Base-by-base conservation (phyloP, 2,888 invertebrate genomes). In the Epinotia ramella region DNA sequence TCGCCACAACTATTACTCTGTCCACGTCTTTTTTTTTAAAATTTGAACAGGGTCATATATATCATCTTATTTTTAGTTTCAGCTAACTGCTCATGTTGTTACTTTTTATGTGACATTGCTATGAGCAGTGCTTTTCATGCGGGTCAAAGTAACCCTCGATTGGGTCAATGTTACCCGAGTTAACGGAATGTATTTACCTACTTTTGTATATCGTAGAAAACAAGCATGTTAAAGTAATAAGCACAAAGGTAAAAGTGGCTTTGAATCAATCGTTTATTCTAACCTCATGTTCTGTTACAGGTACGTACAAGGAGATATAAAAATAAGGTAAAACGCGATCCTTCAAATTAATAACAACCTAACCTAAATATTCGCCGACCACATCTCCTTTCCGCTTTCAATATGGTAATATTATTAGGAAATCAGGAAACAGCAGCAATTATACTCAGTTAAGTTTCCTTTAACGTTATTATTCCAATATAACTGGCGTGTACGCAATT, bases 361-460 rank as follows among this genome's bases (percentile, higher is more conserved):
- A 57, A 73, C 77, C 77, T 60, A 75, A 77, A 78, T 80, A 76
- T 63, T 78, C 79, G 65, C 59, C 20, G 63, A 77, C 78, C 80
- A 77, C 28, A 80, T 80, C 79, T 80, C 80, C 80, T 79, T 60
- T 73, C 68, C 73, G 69, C 73, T 56, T 67, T 66, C 40, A 9
- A 66, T 76, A 67, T 57, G 66, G 16, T 67, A 75, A 60, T 63
- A 59, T 66, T 72, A 85, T 87, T 87, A 80, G 80, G 86, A 84
- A 86, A 87, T 85, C 83, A 86, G 88, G 87, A 89, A 88, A 85
- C 80, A 78, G 77, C 79, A 72, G 78, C 79, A 78, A 80, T 82
- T 70, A 78, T 63, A 73, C 77, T 28, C 18, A 18, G 62, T 57
- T 65, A 72, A 64, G 56, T 76, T 76, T 72, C 76, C 76, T 72